Conservation (phyloP, 2,113 vertebrate genomes). For the Caloenas nicobarica region DNA sequence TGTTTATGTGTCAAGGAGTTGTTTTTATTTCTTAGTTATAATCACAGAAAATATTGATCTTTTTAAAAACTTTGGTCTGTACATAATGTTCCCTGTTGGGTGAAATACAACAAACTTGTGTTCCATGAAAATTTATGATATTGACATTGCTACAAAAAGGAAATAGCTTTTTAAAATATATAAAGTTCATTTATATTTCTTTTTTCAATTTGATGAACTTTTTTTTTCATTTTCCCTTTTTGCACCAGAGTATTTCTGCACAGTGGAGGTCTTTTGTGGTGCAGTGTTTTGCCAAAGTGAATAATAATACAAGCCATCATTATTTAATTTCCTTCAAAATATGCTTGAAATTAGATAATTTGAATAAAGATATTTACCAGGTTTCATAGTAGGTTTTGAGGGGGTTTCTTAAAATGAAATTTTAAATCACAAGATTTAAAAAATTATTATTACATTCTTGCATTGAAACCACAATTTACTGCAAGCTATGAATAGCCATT, state of each 20-base stretch:
- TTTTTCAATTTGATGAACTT: neutral
- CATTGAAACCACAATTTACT: neutral
- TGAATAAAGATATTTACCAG: neutral
- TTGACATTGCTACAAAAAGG: neutral
- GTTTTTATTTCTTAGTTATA: neutral
- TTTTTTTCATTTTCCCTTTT: neutral
- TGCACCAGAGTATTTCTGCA: neutral
- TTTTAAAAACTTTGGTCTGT: neutral
- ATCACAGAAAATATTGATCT: neutral
- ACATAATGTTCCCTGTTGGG: neutral
- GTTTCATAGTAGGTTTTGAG: neutral
- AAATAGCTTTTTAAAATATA: neutral
- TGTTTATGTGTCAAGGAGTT: neutral
- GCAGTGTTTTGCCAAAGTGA: neutral
- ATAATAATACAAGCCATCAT: neutral
- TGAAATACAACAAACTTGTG: neutral
- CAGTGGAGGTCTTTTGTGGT: neutral
- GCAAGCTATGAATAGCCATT: neutral
- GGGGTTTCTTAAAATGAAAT: neutral
- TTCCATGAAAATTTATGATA: neutral
- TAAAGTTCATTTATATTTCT: neutral
- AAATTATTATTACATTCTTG: neutral
- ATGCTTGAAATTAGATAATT: neutral
- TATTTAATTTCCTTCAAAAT: neutral
- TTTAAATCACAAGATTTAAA: neutral